Base-by-base conservation (phyloP, 2,113 vertebrate species). In the Mesembrinibis cayennensis region DNA sequence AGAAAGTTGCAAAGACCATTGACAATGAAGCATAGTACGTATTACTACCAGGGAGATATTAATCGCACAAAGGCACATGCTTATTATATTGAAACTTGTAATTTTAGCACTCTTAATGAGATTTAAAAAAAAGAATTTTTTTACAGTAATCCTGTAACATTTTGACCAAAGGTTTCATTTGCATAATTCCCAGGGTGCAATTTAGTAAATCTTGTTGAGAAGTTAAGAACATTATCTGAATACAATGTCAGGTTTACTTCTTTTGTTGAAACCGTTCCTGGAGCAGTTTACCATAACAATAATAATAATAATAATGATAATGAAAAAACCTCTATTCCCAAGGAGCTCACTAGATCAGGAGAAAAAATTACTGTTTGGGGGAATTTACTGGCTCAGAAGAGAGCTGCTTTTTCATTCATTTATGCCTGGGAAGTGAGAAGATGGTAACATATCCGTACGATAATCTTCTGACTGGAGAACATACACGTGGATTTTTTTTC, bases 101-200 rank as follows among this genome's bases (percentile, higher is more conserved):
- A 97, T 94, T 85, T 84, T 45, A 92, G 71, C 47, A 53, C 56
- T 53, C 32, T 56, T 91, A 91, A 97, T 93, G 87, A 95, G 94
- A 93, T 94, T 66, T 34, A n/a, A 42, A 81, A 36, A 52, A 65
- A 34, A 30, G 19, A 1, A 9, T 59, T 42, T 82, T 95, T 66
- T 22, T n/a, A 79, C 45, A 91, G 62, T 92, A 97, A 96, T 93
- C 90, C 90, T 78, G 81, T 95, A 95, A 65, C 18, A 69, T 87
- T 97, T 61, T 95, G 96, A 78, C 95, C 97, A 82, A 61, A 30
- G 74, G 79, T 76, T 73, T 38, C 44, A 90, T 92, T 96, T 94
- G 72, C 79, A 16, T 90, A 86, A 88, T 66, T 89, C 95, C 84
- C 84, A 62, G 66, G 79, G 81, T 67, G 73, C 76, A 73, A 13